These are phyloP conservation scores for Seira ritae DNA, from an alignment of 2,888 invertebrate genomes.

Conservation along the genomic window DNA sequence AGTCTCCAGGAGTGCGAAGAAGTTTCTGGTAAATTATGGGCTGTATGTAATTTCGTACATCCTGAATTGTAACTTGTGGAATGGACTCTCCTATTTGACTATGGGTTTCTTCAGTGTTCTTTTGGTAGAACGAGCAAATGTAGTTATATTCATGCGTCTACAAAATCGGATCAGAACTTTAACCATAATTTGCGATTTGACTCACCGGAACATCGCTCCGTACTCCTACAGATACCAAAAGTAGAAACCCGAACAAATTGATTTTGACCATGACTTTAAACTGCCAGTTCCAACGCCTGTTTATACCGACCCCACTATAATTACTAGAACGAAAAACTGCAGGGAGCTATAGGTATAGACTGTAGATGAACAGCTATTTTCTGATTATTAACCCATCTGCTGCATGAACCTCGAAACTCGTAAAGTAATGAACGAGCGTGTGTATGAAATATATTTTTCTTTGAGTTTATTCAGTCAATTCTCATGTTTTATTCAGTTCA, in stretches of 20 bases:
- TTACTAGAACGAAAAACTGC: no score
- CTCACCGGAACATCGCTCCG: neutral
- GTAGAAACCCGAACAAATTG: neutral
- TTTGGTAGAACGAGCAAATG: no score
- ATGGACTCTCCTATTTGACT: neutral
- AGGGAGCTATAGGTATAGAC: no score
- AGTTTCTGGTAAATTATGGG: slow-evolving; percentile 50
- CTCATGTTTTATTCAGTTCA: slow-evolving; percentile 56
- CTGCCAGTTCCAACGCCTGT: no score
- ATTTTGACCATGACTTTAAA: no score
- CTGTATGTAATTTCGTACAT: slow-evolving; percentile 34
- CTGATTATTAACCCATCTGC: slow-evolving; percentile 29
- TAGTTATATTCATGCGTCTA: no score
- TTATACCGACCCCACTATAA: no score
- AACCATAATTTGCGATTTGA: no score
- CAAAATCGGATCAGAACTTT: no score
- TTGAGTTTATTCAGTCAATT: slow-evolving; percentile 9
- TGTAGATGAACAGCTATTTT: no score
- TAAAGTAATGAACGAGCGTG: neutral
- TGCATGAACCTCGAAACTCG: no score
- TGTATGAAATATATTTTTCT: neutral
- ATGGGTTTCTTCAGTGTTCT: no score
- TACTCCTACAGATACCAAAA: neutral
- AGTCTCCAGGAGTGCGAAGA: slow-evolving; percentile 40
- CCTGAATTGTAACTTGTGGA: slow-evolving; percentile 21